Evolutionary conservation across 2,113 vertebrate species (phyloP).

Genomic region (Anser brachyrhynchus): DNA sequence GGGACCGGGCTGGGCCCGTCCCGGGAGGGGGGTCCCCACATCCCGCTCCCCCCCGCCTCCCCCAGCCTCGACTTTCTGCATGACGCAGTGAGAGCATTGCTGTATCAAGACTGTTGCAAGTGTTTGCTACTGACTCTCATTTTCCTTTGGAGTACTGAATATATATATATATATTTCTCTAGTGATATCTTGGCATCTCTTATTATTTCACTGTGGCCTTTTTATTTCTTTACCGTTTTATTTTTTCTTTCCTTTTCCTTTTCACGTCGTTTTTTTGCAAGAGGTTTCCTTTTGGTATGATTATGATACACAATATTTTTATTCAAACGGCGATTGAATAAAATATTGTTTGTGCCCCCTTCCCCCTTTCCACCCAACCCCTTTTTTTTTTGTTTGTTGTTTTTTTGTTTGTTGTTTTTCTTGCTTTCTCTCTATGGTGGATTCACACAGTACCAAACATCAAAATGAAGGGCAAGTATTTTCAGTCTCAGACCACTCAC

Average conservation of each 20-base stretch:
- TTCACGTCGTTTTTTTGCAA: conserved; percentile 81
- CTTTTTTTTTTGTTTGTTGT: conserved; percentile 96
- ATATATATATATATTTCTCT: conserved; percentile 72
- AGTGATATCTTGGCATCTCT: conserved; percentile 64
- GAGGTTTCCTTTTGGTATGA: conserved; percentile 88
- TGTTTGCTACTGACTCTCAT: conserved; percentile 76
- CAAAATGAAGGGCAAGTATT: conserved; percentile 99
- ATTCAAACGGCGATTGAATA: conserved; percentile 99
- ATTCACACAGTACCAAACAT: conserved; percentile 95
- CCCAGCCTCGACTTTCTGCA: conserved; percentile 48
- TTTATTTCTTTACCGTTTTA: conserved; percentile 60
- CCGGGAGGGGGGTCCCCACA: conserved; percentile 32
- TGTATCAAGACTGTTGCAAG: conserved; percentile 75
- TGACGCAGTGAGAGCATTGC: conserved; percentile 73
- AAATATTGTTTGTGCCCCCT: conserved; percentile 99
- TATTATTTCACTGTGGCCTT: conserved; percentile 68
- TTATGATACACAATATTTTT: conserved; percentile 99
- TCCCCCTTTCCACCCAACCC: conserved; percentile 88
- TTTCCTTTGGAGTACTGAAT: conserved; percentile 71
- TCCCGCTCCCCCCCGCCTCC: neutral
- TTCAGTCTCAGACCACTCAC: conserved; percentile 97
- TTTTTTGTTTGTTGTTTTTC: conserved; percentile 92
- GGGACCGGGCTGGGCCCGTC: too few relatives aligned
- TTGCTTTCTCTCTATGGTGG: conserved; percentile 99
- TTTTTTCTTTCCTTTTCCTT: conserved; percentile 71